These are phyloP conservation scores for Troides aeacus DNA, from an alignment of 2,888 invertebrate species.

Conservation along the genomic window DNA sequence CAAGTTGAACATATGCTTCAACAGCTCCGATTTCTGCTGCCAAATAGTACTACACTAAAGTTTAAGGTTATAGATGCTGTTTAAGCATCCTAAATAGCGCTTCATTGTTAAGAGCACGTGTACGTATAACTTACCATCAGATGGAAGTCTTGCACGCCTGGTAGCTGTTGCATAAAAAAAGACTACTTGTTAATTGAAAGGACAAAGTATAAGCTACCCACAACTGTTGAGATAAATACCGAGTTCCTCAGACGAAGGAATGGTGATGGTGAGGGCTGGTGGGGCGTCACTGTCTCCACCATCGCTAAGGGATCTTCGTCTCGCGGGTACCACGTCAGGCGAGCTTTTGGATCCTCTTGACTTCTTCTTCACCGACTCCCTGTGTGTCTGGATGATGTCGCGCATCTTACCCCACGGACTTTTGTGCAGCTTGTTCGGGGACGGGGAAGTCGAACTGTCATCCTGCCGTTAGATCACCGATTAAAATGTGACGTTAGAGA, in stretches of 20 bases:
- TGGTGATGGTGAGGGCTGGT: slow-evolving; percentile 79
- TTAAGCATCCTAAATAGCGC: too few species aligned
- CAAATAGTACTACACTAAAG: too few species aligned
- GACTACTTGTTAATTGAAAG: too few species aligned
- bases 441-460: slow-evolving; percentile 73
- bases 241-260: slow-evolving; percentile 82
- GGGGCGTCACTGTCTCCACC: slow-evolving; percentile 73
- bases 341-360: slow-evolving; percentile 65
- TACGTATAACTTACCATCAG: too few species aligned
- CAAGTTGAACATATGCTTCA: too few species aligned
- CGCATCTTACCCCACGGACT: slow-evolving; percentile 90
- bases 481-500: too few species aligned
- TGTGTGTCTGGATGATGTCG: slow-evolving; percentile 86
- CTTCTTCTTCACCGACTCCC: slow-evolving; percentile 83
- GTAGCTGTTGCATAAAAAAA: too few species aligned
- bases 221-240: slow-evolving; percentile 44
- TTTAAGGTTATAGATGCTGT: too few species aligned
- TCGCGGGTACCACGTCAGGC: slow-evolving; percentile 60
- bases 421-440: slow-evolving; percentile 79
- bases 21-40: too few species aligned
- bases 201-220: too few species aligned
- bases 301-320: slow-evolving; percentile 70
- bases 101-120: too few species aligned
- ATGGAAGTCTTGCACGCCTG: too few species aligned
- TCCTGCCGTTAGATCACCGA: slow-evolving; percentile 50